Percentiles rank a stretch among this genome's conserved stretches.
These are phyloP conservation scores for Microcebus murinus DNA, from an alignment of 2,113 vertebrate species.

Conservation along the genomic window DNA sequence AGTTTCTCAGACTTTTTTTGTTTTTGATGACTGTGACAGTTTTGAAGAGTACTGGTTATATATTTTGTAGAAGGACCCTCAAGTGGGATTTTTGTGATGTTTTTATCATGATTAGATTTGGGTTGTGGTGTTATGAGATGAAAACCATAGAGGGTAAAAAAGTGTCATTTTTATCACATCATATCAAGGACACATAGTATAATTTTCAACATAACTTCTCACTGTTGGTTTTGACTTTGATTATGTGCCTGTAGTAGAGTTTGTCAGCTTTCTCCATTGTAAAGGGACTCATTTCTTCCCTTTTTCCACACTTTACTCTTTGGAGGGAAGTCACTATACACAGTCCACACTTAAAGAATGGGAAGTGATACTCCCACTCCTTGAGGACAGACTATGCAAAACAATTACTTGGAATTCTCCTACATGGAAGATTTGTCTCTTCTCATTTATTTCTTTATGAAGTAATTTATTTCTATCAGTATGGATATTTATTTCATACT, in stretches of 20 bases:
- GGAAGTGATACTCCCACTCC: neutral
- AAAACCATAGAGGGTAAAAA: neutral
- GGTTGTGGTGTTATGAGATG: neutral
- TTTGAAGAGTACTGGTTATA: neutral
- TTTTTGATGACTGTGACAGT: neutral
- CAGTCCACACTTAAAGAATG: neutral
- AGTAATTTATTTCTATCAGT: neutral
- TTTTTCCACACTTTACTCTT: neutral
- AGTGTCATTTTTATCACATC: neutral
- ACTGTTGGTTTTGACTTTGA: neutral
- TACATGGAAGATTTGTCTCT: neutral
- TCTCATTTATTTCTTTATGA: neutral
- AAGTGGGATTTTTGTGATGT: neutral
- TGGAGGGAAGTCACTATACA: neutral
- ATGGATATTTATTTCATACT: conserved; percentile 11
- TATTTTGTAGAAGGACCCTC: neutral
- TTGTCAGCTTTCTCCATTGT: neutral
- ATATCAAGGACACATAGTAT: neutral
- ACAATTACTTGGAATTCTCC: neutral
- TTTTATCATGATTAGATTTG: neutral
- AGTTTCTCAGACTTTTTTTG: neutral
- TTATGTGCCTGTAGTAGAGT: neutral
- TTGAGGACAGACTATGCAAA: neutral
- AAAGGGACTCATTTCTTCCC: neutral
- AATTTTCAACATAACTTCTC: neutral